Evolutionary conservation across 2,888 invertebrate genomes (phyloP), one percentile per base, ranked within the genome.

Genomic region (Leptinotarsa tumamoca): DNA sequence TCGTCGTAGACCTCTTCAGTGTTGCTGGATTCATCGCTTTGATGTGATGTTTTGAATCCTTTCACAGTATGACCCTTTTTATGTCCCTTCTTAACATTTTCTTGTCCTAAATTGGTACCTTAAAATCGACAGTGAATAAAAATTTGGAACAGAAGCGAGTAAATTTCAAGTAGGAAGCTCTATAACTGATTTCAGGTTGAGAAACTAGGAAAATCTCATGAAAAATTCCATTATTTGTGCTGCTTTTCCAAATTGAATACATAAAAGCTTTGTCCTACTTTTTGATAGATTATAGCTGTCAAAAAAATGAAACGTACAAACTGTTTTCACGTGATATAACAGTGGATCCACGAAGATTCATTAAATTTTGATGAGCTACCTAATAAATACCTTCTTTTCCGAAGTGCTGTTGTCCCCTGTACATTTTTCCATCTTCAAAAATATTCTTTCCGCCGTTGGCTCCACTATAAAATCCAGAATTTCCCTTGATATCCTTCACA

Each of bases 1-100:
- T 92, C 92, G 74, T 93, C 93, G 82, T 92, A 93, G 88, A 90
- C 92, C 83, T 90, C 92, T 84, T 92, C 92, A 3, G 92, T 90
- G 84, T 92, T 92, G 77, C 92, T 92, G 80, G 92, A 90, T 83
- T 93, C 93, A 81, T 93, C 92, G 82, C 92, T 92, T 83, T 92
- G 92, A 84, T 92, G 92, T 2, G 92, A 91, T 5, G 90, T 89
- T 84, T 93, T 92, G 86, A 91, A 93, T 18, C 93, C 93, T 84
- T 93, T 92, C 84, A 91, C 91, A 13, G 90, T 90, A 83, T 92
- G 92, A 0, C 92, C 92, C 79, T 92, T 93, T 82, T 92, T 92
- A 84, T 92, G 92, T 66, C 91, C 91, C 74, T 90, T 90, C 5
- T 91, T 90, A 81, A 90, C 90, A 75, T 92, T 91, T 23, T 91